Evolutionary conservation across 2,797 vertebrate genomes (phyloP).

Genomic region (Spatula versicolor): DNA sequence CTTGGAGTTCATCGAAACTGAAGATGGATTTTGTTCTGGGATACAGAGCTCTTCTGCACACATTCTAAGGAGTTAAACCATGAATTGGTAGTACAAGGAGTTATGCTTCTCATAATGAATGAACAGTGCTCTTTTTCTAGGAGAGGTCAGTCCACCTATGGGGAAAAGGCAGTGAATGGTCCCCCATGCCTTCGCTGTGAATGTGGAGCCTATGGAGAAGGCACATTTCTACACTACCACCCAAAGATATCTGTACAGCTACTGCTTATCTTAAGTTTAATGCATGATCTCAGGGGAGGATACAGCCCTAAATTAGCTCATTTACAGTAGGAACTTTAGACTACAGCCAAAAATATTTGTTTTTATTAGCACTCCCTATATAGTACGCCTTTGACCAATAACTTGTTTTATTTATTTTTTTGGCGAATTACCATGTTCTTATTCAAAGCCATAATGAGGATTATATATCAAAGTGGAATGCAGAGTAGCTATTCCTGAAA

Average conservation of each 20-base stretch:
- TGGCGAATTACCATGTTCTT: slow-evolving; percentile 63
- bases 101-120: not conserved
- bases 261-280: slow-evolving; percentile 63
- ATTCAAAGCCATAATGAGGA: slow-evolving; percentile 72
- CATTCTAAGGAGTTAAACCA: not conserved
- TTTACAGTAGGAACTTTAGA: slow-evolving; percentile 70
- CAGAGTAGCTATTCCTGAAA: slow-evolving; percentile 62
- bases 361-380: slow-evolving; percentile 65
- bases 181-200: not conserved
- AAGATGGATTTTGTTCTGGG: not conserved
- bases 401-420: slow-evolving; percentile 58
- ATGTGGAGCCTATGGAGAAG: not conserved
- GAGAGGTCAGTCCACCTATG: not conserved
- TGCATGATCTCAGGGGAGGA: slow-evolving; percentile 46
- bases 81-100: not conserved
- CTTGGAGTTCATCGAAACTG: not conserved
- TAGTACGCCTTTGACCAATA: slow-evolving; percentile 57
- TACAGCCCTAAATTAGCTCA: slow-evolving; percentile 64
- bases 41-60: not conserved
- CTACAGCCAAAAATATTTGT: slow-evolving; percentile 62
- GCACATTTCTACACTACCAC: slow-evolving; percentile 20
- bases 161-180: not conserved
- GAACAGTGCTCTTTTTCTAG: not conserved
- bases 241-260: slow-evolving; percentile 53
- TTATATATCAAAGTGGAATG: slow-evolving; percentile 72